Conservation (phyloP, 1,140 invertebrate genomes). For the Heliconius melpomene region DNA sequence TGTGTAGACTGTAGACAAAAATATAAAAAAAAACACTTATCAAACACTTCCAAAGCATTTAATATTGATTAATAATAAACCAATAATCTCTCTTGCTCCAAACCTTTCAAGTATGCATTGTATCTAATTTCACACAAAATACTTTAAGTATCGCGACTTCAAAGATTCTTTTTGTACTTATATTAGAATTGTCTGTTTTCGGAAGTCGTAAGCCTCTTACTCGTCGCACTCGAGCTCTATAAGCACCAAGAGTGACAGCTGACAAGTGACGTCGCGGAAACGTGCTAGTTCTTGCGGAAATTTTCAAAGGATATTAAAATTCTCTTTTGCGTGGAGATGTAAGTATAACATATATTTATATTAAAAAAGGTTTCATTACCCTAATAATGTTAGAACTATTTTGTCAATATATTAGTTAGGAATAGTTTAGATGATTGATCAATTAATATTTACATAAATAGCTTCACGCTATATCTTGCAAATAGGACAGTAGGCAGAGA, state of each 20-base stretch:
- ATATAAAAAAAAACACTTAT: too few relatives aligned
- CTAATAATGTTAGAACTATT: too few relatives aligned
- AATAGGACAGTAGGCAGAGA: too few relatives aligned
- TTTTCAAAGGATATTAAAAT: slow-evolving; percentile 7
- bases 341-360: neutral
- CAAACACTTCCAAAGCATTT: neutral
- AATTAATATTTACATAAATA: too few relatives aligned
- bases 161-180: slow-evolving; percentile 6
- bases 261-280: slow-evolving; percentile 18
- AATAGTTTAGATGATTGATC: too few relatives aligned
- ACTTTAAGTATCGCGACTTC: neutral
- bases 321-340: neutral
- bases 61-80: neutral
- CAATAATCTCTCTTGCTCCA: neutral
- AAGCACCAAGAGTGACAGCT: slow-evolving; percentile 8
- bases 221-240: slow-evolving; percentile 9
- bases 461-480: too few relatives aligned
- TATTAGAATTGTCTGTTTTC: slow-evolving; percentile 18
- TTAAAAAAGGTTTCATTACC: too few relatives aligned
- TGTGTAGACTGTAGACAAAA: too few relatives aligned
- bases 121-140: neutral
- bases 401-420: too few relatives aligned
- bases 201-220: slow-evolving; percentile 18
- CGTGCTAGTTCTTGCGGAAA: slow-evolving; percentile 9
- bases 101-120: neutral